These are phyloP conservation scores for Tauraco hartlaubi DNA, from an alignment of 2,797 vertebrate genomes.

Conservation along the genomic window DNA sequence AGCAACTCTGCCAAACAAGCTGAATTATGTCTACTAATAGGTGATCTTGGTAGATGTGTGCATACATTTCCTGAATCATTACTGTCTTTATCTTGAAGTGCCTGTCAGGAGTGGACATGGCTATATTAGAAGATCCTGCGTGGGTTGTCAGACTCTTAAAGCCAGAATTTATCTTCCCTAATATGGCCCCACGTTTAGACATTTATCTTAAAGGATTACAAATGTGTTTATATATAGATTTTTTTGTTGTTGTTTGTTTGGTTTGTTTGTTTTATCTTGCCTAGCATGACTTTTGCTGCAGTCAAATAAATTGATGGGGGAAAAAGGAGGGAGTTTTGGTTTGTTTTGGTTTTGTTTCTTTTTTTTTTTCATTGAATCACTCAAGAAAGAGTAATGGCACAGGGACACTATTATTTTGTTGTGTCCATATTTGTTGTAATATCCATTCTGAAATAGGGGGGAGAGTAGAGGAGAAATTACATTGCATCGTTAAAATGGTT, in stretches of 20 bases:
- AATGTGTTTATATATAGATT: neutral
- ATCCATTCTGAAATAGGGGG: neutral
- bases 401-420: neutral
- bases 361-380: neutral
- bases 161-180: neutral
- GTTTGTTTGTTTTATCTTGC: neutral
- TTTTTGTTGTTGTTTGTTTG: neutral
- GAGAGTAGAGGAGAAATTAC: neutral
- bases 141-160: neutral
- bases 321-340: neutral
- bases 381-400: neutral
- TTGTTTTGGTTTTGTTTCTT: neutral
- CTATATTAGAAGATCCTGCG: neutral
- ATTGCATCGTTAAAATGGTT: neutral
- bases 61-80: neutral
- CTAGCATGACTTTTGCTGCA: neutral
- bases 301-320: neutral
- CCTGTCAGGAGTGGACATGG: neutral
- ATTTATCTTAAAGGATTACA: neutral
- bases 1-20: neutral
- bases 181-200: neutral
- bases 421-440: neutral
- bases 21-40: neutral
- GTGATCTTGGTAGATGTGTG: neutral
- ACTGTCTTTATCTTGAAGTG: neutral